Evolutionary conservation across 2,888 invertebrate species (phyloP).

Genomic region (Aromia moschata): DNA sequence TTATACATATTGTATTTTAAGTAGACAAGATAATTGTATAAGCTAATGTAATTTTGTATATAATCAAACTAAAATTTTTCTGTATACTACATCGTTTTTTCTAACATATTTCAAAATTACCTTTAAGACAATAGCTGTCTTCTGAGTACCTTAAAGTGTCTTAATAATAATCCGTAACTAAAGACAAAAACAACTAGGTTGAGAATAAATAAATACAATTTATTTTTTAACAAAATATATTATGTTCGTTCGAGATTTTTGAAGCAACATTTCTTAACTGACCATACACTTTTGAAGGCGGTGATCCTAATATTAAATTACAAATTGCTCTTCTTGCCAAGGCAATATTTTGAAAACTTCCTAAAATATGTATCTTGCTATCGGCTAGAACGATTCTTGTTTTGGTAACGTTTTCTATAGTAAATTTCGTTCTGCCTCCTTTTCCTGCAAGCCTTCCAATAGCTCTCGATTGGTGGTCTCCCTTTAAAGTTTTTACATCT

Average conservation of each 20-base stretch:
- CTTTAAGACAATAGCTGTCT: too few species aligned
- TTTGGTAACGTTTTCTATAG: slow-evolving; percentile 98
- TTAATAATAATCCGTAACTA: too few species aligned
- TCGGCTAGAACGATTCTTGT: slow-evolving; percentile 98
- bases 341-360: slow-evolving; percentile 96
- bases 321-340: slow-evolving; percentile 94
- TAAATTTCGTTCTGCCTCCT: slow-evolving; percentile 95
- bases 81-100: too few species aligned
- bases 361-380: slow-evolving; percentile 94
- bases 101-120: too few species aligned
- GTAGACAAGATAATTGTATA: too few species aligned
- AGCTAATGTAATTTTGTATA: too few species aligned
- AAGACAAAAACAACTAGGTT: too few species aligned
- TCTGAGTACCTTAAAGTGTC: too few species aligned
- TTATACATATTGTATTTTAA: too few species aligned
- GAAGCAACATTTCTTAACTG: slow-evolving; percentile 88
- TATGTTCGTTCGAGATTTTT: slow-evolving; percentile 85
- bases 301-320: slow-evolving; percentile 95
- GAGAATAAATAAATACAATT: too few species aligned
- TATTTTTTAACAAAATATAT: slow-evolving; percentile 26
- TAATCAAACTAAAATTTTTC: too few species aligned
- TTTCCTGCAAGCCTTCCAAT: slow-evolving; percentile 98
- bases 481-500: slow-evolving; percentile 94
- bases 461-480: slow-evolving; percentile 94
- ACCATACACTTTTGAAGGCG: slow-evolving; percentile 98